Evolutionary conservation across 2,888 invertebrate genomes (phyloP).

Genomic region (Pheosia tremula): DNA sequence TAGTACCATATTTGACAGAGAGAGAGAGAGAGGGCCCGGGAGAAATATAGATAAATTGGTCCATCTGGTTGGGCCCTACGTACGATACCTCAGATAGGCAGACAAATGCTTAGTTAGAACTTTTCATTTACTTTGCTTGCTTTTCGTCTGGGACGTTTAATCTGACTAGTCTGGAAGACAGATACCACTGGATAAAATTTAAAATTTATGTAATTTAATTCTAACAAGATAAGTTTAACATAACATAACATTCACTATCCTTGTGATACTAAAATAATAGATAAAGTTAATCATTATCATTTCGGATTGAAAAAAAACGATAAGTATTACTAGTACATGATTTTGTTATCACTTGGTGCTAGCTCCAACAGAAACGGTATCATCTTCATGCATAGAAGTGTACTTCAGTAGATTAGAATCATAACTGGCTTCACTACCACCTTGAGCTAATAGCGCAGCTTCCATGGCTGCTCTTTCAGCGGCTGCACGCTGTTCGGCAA

Average conservation of each 20-base stretch:
- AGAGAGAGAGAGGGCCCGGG: too few relatives aligned
- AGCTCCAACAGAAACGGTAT: constrained; percentile 39
- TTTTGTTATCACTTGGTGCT: constrained; percentile 45
- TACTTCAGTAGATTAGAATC: constrained; percentile 72
- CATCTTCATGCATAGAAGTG: constrained; percentile 47
- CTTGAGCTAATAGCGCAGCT: constrained; percentile 54
- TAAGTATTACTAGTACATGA: not conserved
- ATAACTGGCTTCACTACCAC: constrained; percentile 72
- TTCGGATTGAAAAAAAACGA: constrained; percentile 5
- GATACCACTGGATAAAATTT: not conserved
- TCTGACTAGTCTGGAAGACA: too few relatives aligned
- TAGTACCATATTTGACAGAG: too few relatives aligned
- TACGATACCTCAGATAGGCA: too few relatives aligned
- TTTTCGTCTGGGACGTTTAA: too few relatives aligned
- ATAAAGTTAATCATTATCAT: constrained; percentile 3
- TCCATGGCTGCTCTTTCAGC: constrained; percentile 64
- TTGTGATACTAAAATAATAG: constrained; percentile 7
- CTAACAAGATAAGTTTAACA: not conserved
- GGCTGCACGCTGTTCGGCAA: constrained; percentile 64
- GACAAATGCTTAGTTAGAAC: too few relatives aligned
- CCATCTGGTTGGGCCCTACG: too few relatives aligned
- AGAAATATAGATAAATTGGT: too few relatives aligned
- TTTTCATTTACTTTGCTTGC: too few relatives aligned
- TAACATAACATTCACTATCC: constrained; percentile 7
- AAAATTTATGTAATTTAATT: not conserved